Evolutionary conservation across 2,797 vertebrate species (phyloP).

Genomic region (Myotis planiceps): DNA sequence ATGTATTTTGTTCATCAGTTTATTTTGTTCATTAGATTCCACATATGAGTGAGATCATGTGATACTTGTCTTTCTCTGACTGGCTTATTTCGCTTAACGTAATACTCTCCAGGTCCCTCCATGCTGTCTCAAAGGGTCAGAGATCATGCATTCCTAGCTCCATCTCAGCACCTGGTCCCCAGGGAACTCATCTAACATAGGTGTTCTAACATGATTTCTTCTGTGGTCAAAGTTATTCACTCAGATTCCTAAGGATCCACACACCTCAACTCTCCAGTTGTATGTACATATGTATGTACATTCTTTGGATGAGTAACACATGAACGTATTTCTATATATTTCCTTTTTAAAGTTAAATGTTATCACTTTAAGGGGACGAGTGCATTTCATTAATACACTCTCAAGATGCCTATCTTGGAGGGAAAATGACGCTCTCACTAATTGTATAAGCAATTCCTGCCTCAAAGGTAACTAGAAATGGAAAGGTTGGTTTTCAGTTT

Average conservation of each 20-base stretch:
- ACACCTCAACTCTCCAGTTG: not conserved
- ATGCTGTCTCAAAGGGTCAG: no score
- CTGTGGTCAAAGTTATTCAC: not conserved
- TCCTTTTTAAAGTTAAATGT: not conserved
- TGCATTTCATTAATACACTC: not conserved
- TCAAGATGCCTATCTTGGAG: not conserved
- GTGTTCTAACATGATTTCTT: not conserved
- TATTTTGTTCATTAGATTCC: no score
- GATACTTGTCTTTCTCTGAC: no score
- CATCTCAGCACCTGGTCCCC: not conserved
- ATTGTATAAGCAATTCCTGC: not conserved
- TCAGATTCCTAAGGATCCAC: not conserved
- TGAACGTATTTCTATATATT: not conserved
- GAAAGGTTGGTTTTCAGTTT: not conserved
- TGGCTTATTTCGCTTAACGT: no score
- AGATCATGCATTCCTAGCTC: not conserved
- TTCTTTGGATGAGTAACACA: not conserved
- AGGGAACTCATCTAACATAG: not conserved
- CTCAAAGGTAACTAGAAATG: not conserved
- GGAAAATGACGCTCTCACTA: not conserved
- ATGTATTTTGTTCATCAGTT: no score
- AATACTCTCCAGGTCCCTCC: no score
- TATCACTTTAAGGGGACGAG: not conserved
- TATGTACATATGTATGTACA: fast-evolving
- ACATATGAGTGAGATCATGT: no score